Evolutionary conservation across 2,113 vertebrate species (phyloP).

Genomic region (Misgurnus mizolepis): DNA sequence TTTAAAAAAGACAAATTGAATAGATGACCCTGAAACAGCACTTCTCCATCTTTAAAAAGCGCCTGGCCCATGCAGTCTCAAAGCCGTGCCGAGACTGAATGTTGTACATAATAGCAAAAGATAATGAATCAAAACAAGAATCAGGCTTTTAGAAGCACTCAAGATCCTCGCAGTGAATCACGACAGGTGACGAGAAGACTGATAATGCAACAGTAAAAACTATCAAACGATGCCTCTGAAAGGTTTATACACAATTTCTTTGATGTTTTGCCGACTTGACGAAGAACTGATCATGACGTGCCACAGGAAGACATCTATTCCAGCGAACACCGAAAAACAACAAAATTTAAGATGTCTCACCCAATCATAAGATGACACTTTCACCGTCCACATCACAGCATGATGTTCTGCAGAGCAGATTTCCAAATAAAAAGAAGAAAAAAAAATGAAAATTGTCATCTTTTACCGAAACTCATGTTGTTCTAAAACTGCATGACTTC

Average conservation of each 20-base stretch:
- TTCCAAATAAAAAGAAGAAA: too few species aligned
- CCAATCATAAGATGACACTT: too few species aligned
- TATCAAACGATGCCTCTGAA: not conserved
- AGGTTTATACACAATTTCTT: not conserved
- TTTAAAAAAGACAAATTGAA: constrained; percentile 1
- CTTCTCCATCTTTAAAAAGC: not conserved
- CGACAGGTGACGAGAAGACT: not conserved
- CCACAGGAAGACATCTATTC: not conserved
- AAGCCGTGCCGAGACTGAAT: not conserved
- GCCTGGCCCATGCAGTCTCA: not conserved
- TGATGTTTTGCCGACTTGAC: not conserved
- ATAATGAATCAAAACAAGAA: constrained; percentile 36
- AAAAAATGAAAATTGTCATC: too few species aligned
- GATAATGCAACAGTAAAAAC: not conserved
- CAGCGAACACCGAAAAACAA: not conserved
- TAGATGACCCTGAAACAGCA: constrained; percentile 4
- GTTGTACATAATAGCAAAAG: constrained; percentile 24
- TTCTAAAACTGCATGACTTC: too few species aligned
- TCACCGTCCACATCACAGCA: too few species aligned
- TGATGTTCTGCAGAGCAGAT: too few species aligned
- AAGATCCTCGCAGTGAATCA: not conserved
- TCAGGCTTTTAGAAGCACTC: constrained; percentile 28
- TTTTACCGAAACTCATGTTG: too few species aligned
- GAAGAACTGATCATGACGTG: not conserved
- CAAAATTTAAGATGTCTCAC: too few species aligned